Evolutionary conservation across 1,140 invertebrate genomes (phyloP), one percentile per base, ranked within the genome.

Genomic region (Cataglyphis hispanica): DNA sequence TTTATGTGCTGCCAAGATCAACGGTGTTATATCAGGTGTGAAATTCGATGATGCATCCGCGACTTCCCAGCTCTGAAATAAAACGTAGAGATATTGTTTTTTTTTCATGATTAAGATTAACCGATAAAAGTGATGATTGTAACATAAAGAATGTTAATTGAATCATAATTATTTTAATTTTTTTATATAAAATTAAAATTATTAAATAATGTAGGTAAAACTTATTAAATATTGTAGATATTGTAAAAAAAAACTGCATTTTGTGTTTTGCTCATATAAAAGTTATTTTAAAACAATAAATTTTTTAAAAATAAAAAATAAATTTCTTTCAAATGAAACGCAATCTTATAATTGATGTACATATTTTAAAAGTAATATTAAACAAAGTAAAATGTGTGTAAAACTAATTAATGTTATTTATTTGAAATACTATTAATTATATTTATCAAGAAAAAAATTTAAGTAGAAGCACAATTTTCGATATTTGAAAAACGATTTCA

Each of bases 1-100:
- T 94, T 97, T 97, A 94, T 99, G 98, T 40, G 98, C 98, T 40
- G 98, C 98, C 34, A 98, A 95, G 90, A 98, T 98, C 13, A 99
- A 94, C 1, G 98, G 98, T 6, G 98, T 98, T 90, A 99, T 98
- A 92, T 99, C 98, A 1, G 97, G 96, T 0, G 98, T 98, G 94
- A 98, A 99, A 22, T 97, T 98, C 0, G 98, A 98, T 27, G 97
- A 97, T 10, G 97, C 96, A 89, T 98, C 97, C 16, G 98, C 96
- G 2, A 96, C 96, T 95, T 99, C 98, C 98, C 98, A 98, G 92
- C 98, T 98, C 98, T 97, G 87, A 5, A 93, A 92, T 69, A 46
- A 90, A 64, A 43, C 6, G 13, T 40, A 16, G 50, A 64, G 5
- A 7, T 46, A 31, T 61, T 1, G 3, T 46, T 50, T 66, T 0